These are phyloP conservation scores for Nasonovia ribisnigri DNA, from an alignment of 2,888 invertebrate species.

Conservation along the genomic window DNA sequence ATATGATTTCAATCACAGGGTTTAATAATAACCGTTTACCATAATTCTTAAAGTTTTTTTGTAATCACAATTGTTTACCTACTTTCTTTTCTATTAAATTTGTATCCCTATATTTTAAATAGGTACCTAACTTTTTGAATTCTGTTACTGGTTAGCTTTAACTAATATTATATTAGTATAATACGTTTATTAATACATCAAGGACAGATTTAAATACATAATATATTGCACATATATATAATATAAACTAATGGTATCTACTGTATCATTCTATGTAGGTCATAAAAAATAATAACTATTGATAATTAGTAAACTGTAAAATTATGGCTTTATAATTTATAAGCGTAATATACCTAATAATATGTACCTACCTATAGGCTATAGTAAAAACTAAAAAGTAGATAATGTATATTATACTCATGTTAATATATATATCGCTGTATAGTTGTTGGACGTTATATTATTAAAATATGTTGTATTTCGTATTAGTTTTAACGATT, in stretches of 20 bases:
- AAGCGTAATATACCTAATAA: not conserved
- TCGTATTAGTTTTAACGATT: slow-evolving; percentile 5
- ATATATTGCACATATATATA: not conserved
- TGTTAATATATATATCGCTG: not conserved
- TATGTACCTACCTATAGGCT: not conserved
- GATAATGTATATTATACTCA: not conserved
- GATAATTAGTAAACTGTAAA: not conserved
- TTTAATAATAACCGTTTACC: too few relatives aligned
- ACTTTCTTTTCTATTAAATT: not conserved
- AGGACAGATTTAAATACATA: not conserved
- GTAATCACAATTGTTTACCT: not conserved
- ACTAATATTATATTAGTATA: not conserved
- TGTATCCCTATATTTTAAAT: not conserved
- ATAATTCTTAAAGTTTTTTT: not conserved
- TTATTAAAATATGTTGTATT: slow-evolving; percentile 17
- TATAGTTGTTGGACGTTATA: not conserved
- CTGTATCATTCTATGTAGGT: slow-evolving; percentile 4
- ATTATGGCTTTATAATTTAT: not conserved
- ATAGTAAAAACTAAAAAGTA: not conserved
- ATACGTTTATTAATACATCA: not conserved
- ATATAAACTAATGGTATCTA: not conserved
- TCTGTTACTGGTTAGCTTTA: not conserved
- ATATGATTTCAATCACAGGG: too few relatives aligned
- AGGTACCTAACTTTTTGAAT: not conserved
- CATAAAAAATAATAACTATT: slow-evolving; percentile 7